Percentiles rank a stretch among this genome's conserved stretches.
Conservation (phyloP, 2,888 invertebrate species). For the Dicyrtoma fusca region DNA sequence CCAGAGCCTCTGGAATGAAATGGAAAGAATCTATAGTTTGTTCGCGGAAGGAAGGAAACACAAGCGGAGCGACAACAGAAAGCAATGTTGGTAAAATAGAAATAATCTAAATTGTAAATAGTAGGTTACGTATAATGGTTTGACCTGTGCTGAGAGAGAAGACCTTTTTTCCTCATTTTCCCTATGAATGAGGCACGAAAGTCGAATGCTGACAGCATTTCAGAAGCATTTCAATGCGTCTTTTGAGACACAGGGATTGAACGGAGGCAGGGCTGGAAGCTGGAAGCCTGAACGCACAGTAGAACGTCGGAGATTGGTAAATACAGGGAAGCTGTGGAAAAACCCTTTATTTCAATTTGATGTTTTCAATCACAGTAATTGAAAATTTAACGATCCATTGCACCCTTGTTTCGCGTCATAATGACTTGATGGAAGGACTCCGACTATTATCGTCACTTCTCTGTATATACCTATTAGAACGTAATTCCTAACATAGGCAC, state of each 20-base stretch:
- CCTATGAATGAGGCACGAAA: neutral
- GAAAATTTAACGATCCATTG: conserved; percentile 42
- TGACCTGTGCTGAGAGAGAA: conserved; percentile 23
- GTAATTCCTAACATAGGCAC: no score
- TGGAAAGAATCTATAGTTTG: neutral
- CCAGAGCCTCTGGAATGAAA: no score
- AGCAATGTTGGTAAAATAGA: conserved; percentile 12
- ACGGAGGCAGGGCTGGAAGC: neutral
- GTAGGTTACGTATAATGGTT: conserved; percentile 30
- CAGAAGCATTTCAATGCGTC: neutral
- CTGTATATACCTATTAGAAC: no score
- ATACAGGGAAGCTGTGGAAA: conserved; percentile 30
- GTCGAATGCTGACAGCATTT: neutral
- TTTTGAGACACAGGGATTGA: neutral
- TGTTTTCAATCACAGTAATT: conserved; percentile 40
- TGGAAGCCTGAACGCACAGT: neutral
- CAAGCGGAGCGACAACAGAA: neutral
- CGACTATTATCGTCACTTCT: no score
- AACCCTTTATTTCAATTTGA: conserved; percentile 32
- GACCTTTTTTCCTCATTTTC: conserved; percentile 12
- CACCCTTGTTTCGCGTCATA: conserved; percentile 34
- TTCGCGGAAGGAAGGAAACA: conserved; percentile 4
- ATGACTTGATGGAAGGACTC: conserved; percentile 13
- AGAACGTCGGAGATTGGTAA: neutral
- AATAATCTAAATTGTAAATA: conserved; percentile 35